phyloP scores from a whole-genome alignment of 2,797 vertebrate genomes.

The Rhinichthys osculus region DNA sequence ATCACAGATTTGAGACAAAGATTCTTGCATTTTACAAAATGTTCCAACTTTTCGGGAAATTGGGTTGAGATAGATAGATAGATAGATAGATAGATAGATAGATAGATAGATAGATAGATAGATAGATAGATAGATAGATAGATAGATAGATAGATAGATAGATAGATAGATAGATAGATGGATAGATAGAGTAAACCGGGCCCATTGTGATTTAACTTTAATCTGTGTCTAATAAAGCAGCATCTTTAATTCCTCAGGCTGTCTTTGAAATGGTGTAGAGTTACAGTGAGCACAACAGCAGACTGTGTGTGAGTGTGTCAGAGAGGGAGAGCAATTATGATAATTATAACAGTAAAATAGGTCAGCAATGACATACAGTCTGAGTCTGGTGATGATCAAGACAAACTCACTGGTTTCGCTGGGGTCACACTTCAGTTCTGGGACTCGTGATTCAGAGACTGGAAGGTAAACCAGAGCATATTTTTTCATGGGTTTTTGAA shows the following conservation, averaged over 20 bases:
- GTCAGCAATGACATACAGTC: slow-evolving; percentile 18
- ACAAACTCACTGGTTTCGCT: neutral
- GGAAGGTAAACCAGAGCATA: neutral
- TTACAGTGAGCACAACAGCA: slow-evolving; percentile 7
- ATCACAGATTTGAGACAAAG: too few species aligned
- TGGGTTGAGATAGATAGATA: neutral
- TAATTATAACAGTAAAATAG: slow-evolving; percentile 4
- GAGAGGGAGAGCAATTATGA: neutral
- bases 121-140: neutral
- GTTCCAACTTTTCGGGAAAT: too few species aligned
- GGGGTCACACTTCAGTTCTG: neutral
- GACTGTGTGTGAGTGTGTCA: slow-evolving; percentile 61
- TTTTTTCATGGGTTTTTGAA: neutral
- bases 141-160: neutral
- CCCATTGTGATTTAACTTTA: neutral
- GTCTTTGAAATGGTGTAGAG: slow-evolving; percentile 50
- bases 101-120: neutral
- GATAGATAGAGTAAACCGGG: neutral
- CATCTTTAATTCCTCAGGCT: slow-evolving; percentile 22
- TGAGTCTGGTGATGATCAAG: slow-evolving; percentile 12
- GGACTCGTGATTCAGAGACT: neutral
- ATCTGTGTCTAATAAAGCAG: neutral
- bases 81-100: neutral
- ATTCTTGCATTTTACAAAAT: too few species aligned
- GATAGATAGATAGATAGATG: neutral